Percentiles rank a stretch among this genome's conserved stretches.
These are phyloP conservation scores for Plecturocebus donacophilus DNA, from an alignment of 2,113 vertebrate species.

Conservation along the genomic window DNA sequence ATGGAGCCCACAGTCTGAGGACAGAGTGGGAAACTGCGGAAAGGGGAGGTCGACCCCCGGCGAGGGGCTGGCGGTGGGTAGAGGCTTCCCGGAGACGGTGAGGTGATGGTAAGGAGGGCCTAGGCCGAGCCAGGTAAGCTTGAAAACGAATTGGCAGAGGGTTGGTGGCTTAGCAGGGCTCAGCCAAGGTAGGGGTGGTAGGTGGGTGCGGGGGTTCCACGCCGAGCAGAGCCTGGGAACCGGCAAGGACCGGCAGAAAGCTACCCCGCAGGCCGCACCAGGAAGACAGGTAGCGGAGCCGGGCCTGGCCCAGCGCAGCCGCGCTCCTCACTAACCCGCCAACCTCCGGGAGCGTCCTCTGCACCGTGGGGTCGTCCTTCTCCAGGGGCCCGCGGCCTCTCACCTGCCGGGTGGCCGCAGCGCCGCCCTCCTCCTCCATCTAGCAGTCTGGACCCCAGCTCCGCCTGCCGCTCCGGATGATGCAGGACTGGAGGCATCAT, in stretches of 20 bases:
- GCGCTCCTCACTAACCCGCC: no score
- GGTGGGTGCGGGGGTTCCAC: neutral
- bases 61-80: neutral
- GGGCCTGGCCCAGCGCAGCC: neutral
- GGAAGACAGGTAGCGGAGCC: neutral
- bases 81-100: neutral
- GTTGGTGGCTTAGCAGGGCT: neutral
- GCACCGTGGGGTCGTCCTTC: no score
- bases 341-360: neutral
- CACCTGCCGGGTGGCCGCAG: conserved; percentile 66
- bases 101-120: neutral
- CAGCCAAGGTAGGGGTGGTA: rapidly evolving
- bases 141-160: neutral
- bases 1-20: neutral
- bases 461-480: neutral
- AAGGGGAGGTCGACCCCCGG: neutral
- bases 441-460: conserved; percentile 9
- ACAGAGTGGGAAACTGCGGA: no score
- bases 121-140: neutral
- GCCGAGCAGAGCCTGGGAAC: neutral
- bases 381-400: neutral
- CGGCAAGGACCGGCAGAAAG: neutral
- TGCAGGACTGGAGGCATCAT: neutral
- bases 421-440: conserved; percentile 54
- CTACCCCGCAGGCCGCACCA: neutral